Evolutionary conservation across 2,888 invertebrate genomes (phyloP), one percentile per base, ranked within the genome.

Genomic region (Fissipunctia ypsillon): DNA sequence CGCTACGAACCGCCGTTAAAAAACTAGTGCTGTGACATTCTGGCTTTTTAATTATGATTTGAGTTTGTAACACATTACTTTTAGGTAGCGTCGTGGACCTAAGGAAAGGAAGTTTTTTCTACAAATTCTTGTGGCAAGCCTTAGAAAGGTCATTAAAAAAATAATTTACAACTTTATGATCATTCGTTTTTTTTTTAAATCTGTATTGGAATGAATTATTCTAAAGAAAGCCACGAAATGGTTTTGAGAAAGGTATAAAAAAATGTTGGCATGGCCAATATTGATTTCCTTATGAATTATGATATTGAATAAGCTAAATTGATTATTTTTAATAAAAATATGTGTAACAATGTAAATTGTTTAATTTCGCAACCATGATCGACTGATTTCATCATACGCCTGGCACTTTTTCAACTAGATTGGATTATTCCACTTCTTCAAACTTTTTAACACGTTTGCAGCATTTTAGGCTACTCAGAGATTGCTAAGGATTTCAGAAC

Each of bases 261-360:
- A n/a, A 48, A 7, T n/a, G 9, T 12, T 48, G 48, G 64, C 64
- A 64, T 64, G 64, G 48, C 12, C 48, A 64, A n/a, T 48, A 35
- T 72, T 52, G 9, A 65, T 70, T 83, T 81, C 10, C 31, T 64
- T 64, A n/a, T 48, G 41, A 67, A 56, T 76, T 75, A 70, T 73
- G 68, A 73, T 74, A 70, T 78, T 70, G 52, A 64, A 73, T 84
- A 80, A 80, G 72, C 75, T 70, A 65, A 74, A 83, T 77, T 83
- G 68, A 78, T 85, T 84, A 85, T 85, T 85, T 84, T 80, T 76
- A 85, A 72, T 84, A 84, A 79, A 84, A 85, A 77, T 82, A 70
- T 85, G 84, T 84, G 86, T 78, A 85, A 80, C 57, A 43, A 61
- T 63, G 7, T 38, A 3, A 0, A 25, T 57, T 41, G 28, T 75